Percentiles rank a stretch among this genome's conserved stretches.
Conservation (phyloP, 2,797 vertebrate species). For the Sebastes taczanowskii region DNA sequence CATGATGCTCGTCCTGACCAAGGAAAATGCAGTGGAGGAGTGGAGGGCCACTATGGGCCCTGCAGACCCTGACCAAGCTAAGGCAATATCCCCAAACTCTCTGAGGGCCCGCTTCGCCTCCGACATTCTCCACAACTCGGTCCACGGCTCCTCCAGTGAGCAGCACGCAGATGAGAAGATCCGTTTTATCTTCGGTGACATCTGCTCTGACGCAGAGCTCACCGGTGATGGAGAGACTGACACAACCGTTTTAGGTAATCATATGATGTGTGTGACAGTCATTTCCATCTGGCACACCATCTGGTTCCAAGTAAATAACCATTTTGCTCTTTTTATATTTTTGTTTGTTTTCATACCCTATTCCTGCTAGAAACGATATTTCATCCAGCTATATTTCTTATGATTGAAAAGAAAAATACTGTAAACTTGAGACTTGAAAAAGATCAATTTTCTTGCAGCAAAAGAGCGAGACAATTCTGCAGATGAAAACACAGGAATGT, state of each 20-base stretch:
- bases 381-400: not conserved
- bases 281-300: conserved; percentile 19
- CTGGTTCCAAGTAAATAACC: conserved; percentile 12
- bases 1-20: conserved; percentile 86
- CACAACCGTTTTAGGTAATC: conserved; percentile 45
- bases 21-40: conserved; percentile 90
- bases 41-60: conserved; percentile 92
- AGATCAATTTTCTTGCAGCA: conserved; percentile 26
- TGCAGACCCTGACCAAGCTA: conserved; percentile 85
- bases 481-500: conserved; percentile 48
- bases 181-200: conserved; percentile 78
- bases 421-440: not conserved
- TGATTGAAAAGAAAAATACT: not conserved
- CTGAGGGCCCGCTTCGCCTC: conserved; percentile 88
- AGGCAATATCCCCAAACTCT: conserved; percentile 77
- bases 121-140: conserved; percentile 85
- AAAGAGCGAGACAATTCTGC: conserved; percentile 45
- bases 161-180: conserved; percentile 80
- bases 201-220: conserved; percentile 53
- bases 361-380: not conserved
- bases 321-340: not conserved
- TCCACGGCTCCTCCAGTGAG: conserved; percentile 87
- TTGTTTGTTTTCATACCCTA: not conserved
- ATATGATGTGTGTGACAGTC: not conserved
- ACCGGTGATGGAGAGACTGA: conserved; percentile 35